Evolutionary conservation across 1,140 invertebrate genomes (phyloP).

Genomic region (Drosophila pseudoananassae): DNA sequence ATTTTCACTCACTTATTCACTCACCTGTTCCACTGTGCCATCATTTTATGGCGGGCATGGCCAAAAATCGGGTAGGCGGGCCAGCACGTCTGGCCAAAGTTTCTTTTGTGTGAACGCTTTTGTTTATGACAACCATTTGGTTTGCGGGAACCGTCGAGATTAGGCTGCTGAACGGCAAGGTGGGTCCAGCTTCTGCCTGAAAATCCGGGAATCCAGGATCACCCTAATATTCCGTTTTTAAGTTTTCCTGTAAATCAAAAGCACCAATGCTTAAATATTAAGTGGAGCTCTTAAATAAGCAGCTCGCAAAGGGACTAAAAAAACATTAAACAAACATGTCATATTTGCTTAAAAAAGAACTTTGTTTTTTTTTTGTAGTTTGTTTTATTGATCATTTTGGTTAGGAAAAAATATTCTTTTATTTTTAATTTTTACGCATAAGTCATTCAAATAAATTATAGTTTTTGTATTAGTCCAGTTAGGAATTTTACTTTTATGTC

Average conservation of each 20-base stretch:
- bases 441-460: no score
- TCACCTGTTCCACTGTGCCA: constrained; percentile 26
- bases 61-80: constrained; percentile 48
- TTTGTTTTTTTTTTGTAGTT: background rate
- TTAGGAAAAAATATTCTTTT: no score
- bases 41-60: constrained; percentile 28
- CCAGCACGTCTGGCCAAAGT: constrained; percentile 50
- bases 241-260: background rate
- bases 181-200: constrained; percentile 24
- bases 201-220: background rate
- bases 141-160: constrained; percentile 59
- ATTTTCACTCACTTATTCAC: background rate
- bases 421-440: no score
- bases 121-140: constrained; percentile 74
- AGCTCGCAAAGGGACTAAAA: constrained; percentile 42
- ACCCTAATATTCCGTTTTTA: background rate
- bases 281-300: constrained; percentile 41
- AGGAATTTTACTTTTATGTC: background rate
- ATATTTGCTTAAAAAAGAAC: constrained; percentile 55
- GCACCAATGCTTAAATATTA: constrained; percentile 46
- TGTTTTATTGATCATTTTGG: background rate
- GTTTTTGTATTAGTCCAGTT: no score
- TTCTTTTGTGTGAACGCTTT: constrained; percentile 43
- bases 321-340: constrained; percentile 35
- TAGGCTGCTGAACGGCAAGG: constrained; percentile 57